Percentiles rank a stretch among this genome's conserved stretches.
Evolutionary conservation across 1,140 invertebrate species (phyloP).

Genomic region (Eupristina koningsbergeri): DNA sequence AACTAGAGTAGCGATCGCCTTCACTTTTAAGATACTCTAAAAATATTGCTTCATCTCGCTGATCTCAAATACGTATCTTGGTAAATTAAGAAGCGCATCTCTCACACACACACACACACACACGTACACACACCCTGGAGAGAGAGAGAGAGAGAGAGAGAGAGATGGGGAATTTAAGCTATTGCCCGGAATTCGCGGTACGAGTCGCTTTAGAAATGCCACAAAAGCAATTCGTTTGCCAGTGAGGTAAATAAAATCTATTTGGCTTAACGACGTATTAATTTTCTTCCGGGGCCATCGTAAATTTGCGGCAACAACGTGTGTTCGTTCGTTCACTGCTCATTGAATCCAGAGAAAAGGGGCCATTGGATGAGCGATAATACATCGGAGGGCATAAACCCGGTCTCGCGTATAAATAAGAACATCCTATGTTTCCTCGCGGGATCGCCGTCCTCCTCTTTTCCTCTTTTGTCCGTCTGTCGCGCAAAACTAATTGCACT

Average conservation of each 20-base stretch:
- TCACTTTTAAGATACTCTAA: neutral
- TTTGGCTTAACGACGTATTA: constrained; percentile 1
- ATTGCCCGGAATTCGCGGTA: neutral
- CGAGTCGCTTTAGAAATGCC: neutral
- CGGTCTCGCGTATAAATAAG: neutral
- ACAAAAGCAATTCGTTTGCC: neutral
- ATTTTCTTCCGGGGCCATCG: neutral
- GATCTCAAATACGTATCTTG: neutral
- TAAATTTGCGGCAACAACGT: neutral
- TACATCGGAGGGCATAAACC: no score
- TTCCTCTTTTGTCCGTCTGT: neutral
- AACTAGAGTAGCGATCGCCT: neutral
- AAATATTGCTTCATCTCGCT: neutral
- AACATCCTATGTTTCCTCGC: neutral
- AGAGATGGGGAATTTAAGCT: no score
- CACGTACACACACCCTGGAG: no score
- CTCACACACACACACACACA: no score
- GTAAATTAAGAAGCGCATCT: neutral
- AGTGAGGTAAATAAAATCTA: constrained; percentile 1
- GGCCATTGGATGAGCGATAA: neutral
- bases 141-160: no score
- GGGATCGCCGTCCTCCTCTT: neutral
- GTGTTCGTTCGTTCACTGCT: neutral
- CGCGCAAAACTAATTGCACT: constrained; percentile 36
- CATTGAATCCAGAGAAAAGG: neutral